Conservation (phyloP, 2,113 vertebrate species). For the Todiramphus saurophagus region DNA sequence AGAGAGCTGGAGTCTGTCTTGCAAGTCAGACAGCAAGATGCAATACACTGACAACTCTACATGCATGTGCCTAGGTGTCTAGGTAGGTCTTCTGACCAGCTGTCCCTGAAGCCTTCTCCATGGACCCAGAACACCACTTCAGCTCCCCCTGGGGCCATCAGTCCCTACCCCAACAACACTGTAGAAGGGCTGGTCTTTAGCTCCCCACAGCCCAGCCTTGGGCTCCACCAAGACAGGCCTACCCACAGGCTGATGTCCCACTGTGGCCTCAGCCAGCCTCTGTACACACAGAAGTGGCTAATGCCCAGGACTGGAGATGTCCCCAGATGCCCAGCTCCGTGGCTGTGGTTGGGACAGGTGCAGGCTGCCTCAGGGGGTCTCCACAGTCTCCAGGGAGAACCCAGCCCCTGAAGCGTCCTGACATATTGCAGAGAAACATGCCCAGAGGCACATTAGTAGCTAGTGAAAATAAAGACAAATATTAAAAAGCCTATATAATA, state of each 20-base stretch:
- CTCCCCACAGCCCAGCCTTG: neutral
- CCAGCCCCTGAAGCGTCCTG: fast-evolving
- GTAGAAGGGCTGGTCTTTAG: neutral
- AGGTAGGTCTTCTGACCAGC: neutral
- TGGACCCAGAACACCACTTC: neutral
- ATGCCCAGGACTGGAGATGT: no score
- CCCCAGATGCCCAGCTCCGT: neutral
- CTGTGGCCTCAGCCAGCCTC: neutral
- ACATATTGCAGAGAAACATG: neutral
- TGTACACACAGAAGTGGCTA: no score
- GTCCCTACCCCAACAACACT: neutral
- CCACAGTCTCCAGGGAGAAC: no score
- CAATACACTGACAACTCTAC: neutral
- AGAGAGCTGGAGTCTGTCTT: neutral
- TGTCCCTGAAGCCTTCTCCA: neutral
- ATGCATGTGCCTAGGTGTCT: no score
- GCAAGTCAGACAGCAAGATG: fast-evolving
- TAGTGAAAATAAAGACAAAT: neutral
- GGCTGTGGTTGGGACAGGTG: neutral
- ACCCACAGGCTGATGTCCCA: fast-evolving
- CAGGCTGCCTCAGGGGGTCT: fast-evolving
- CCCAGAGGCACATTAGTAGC: neutral
- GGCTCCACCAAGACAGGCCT: no score
- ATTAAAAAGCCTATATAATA: neutral
- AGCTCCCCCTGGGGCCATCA: fast-evolving